Base-by-base conservation (phyloP, 1,140 invertebrate genomes). In the Acarapis woodi region DNA sequence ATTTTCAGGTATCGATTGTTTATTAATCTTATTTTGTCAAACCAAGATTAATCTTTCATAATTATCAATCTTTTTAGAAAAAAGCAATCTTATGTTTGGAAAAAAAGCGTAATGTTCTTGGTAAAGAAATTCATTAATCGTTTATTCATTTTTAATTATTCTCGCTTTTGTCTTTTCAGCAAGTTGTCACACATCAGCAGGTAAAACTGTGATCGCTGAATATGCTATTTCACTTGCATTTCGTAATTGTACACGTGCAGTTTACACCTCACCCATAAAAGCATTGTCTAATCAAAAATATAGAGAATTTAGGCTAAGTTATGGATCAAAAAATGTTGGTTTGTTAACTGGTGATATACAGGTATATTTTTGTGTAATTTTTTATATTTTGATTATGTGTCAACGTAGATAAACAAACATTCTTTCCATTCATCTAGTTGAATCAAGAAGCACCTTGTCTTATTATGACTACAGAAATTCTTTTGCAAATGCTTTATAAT, bases 231-330 rank as follows among this genome's bases (percentile, higher is more conserved):
- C 88, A 0, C 60, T 96, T 42, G 82, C 82, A 10, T 67, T 40
- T 16, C 3, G n/a, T 12, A 37, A 25, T 26, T 38, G 43, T 43
- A 44, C 48, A 45, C 28, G 83, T 52, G 72, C 79, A 8, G 80
- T 99, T 42, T 99, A 99, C 55, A 99, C 93, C 1, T 97, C 90
- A 1, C 93, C 93, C 1, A 96, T 99, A 33, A 99, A 99, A 62
- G 93, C 93, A 0, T 57, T 99, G 4, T 97, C 90, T 0, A 99
- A 99, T 62, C 93, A 99, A 53, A 99, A 99, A 54, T 99, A 83
- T 58, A 65, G 85, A 26, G 93, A 99, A 50, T 96, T 99, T 53
- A 85, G 79, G 52, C 39, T 49, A 9, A 58, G 50, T 12, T 67
- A 67, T 49, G 54, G 55, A 42, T 46, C 51, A 33, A 15, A 12